Percentiles rank a stretch among this genome's conserved stretches.
Evolutionary conservation across 2,888 invertebrate genomes (phyloP).

Genomic region (Resseliella maxima): DNA sequence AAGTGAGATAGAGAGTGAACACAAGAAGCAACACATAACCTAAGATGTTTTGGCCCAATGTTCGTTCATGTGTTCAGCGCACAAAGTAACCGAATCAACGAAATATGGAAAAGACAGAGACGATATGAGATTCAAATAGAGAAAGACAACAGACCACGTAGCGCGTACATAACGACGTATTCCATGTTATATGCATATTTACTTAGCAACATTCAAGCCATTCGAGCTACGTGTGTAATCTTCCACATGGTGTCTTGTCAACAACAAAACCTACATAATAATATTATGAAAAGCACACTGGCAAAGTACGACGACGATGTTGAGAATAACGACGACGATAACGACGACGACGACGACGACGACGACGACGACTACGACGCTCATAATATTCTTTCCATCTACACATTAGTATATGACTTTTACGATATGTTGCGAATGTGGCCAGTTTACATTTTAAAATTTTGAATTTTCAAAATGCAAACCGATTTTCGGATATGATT

Average conservation of each 20-base stretch:
- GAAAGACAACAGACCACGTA: neutral
- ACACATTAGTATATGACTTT: neutral
- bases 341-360: neutral
- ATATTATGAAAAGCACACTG: conserved; percentile 43
- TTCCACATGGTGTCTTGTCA: conserved; percentile 55
- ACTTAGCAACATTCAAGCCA: conserved; percentile 32
- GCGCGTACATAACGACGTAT: conserved; percentile 54
- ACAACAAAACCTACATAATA: conserved; percentile 52
- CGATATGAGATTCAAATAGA: neutral
- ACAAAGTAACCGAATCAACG: neutral
- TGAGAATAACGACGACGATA: too few relatives aligned
- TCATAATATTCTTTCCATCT: conserved; percentile 49
- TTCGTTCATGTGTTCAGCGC: conserved; percentile 38
- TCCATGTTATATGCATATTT: conserved; percentile 9
- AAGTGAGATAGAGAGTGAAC: neutral
- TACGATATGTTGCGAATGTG: neutral
- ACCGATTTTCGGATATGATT: neutral
- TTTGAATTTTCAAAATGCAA: conserved; percentile 36
- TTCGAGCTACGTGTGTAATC: conserved; percentile 48
- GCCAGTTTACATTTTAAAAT: neutral
- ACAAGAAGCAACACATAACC: conserved; percentile 51
- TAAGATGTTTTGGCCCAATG: conserved; percentile 19
- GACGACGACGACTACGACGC: neutral
- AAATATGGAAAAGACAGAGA: neutral
- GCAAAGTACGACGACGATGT: neutral